Conservation (phyloP, 2,888 invertebrate genomes). For the Smittia aterrima region DNA sequence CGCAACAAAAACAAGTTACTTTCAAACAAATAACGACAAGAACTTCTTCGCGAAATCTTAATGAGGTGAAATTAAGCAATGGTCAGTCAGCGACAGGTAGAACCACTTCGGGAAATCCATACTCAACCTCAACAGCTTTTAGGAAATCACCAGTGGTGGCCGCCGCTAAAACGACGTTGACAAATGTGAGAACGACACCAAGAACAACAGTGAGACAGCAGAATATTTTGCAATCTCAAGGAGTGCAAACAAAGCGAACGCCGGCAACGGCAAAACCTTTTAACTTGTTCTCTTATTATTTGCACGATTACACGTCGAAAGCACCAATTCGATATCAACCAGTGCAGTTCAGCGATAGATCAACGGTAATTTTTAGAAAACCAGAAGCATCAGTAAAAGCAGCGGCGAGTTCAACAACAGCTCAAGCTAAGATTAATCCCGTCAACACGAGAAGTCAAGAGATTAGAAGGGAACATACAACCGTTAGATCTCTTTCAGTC, state of each 20-base stretch:
- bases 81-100: neutral
- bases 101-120: neutral
- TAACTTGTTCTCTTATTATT: constrained; percentile 24
- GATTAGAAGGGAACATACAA: neutral
- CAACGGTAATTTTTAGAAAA: constrained; percentile 22
- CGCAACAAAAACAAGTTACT: neutral
- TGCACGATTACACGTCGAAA: constrained; percentile 25
- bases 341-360: constrained; percentile 22
- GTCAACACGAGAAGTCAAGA: neutral
- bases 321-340: constrained; percentile 18
- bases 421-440: neutral
- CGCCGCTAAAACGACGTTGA: neutral
- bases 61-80: too few relatives aligned
- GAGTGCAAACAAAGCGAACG: neutral
- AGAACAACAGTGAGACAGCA: neutral
- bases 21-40: neutral
- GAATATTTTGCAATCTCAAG: neutral
- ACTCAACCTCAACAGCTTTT: neutral
- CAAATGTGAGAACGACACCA: constrained; percentile 9
- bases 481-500: neutral
- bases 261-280: neutral
- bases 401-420: constrained; percentile 18
- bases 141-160: neutral
- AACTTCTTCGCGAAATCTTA: neutral
- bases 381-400: neutral